A percentile compares a stretch with the other conserved stretches of the same genome.
Conservation (phyloP, 2,113 vertebrate genomes). For the Fukomys damarensis region DNA sequence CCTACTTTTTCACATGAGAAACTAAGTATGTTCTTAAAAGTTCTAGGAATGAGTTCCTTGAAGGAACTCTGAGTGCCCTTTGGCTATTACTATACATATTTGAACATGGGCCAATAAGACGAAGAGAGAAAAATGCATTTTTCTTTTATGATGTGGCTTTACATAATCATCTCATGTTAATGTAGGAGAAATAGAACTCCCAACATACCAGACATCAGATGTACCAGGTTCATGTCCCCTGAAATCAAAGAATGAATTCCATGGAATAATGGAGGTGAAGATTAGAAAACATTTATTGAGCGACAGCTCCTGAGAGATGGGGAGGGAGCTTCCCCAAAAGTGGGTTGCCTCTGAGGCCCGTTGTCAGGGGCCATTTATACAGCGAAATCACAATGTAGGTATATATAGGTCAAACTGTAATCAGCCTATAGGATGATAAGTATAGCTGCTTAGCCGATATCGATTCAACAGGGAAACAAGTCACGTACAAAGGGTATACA, state of each 20-base stretch:
- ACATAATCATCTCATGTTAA: neutral
- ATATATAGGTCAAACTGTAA: neutral
- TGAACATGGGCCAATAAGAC: slow-evolving; percentile 87
- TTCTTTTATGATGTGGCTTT: neutral
- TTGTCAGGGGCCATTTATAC: neutral
- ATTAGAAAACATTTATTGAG: neutral
- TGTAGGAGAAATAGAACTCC: neutral
- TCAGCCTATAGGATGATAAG: neutral
- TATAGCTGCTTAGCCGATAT: neutral
- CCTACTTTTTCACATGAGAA: slow-evolving; percentile 86
- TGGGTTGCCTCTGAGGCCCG: neutral
- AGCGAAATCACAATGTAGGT: neutral
- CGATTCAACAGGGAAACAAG: neutral
- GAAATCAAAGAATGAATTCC: neutral
- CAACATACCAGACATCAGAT: neutral
- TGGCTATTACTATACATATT: slow-evolving; percentile 91
- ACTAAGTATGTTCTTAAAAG: slow-evolving; percentile 90
- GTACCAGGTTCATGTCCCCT: neutral
- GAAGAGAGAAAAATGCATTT: slow-evolving; percentile 78
- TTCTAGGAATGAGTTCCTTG: slow-evolving; percentile 91
- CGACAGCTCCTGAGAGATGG: neutral
- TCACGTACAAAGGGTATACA: neutral
- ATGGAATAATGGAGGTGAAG: neutral
- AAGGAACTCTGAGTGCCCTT: slow-evolving; percentile 93
- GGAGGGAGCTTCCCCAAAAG: too few species aligned